phyloP scores from a whole-genome alignment of 2,888 invertebrate species.

The Cheiracanthium punctorium region DNA sequence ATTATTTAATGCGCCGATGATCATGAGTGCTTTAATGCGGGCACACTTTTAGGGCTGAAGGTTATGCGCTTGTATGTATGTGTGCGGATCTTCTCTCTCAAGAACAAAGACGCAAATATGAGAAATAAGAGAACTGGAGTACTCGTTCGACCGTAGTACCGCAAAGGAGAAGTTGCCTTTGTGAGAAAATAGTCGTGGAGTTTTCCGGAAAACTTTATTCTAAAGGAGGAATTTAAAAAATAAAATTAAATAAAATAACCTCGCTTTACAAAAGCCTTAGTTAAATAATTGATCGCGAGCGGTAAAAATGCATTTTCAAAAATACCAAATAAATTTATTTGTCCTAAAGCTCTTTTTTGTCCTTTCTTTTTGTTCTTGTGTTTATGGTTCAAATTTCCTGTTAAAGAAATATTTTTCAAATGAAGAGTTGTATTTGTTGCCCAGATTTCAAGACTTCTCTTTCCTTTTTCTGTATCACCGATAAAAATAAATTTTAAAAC shows the following conservation, averaged over 20 bases:
- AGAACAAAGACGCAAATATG: constrained; percentile 40
- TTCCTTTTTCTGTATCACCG: neutral
- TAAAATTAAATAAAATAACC: no score
- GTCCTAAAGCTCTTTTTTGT: neutral
- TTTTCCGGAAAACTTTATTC: neutral
- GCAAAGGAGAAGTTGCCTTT: constrained; percentile 30
- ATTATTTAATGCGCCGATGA: constrained; percentile 37
- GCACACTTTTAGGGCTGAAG: neutral
- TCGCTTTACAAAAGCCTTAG: constrained; percentile 13
- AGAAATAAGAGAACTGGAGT: constrained; percentile 5
- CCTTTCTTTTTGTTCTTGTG: neutral
- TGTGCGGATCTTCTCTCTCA: constrained; percentile 19
- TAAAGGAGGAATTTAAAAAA: no score
- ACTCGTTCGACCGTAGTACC: constrained; percentile 32
- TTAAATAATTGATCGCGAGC: constrained; percentile 51
- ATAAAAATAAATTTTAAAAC: neutral
- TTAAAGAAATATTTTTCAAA: neutral
- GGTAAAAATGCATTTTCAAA: constrained; percentile 4
- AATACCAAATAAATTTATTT: neutral
- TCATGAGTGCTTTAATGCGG: constrained; percentile 39
- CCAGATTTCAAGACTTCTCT: neutral
- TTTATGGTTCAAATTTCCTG: neutral
- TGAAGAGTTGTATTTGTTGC: neutral
- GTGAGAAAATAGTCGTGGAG: constrained; percentile 9
- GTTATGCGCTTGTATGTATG: neutral